phyloP scores from a whole-genome alignment of 2,888 invertebrate genomes.

The Nematopogon swammerdamellus region DNA sequence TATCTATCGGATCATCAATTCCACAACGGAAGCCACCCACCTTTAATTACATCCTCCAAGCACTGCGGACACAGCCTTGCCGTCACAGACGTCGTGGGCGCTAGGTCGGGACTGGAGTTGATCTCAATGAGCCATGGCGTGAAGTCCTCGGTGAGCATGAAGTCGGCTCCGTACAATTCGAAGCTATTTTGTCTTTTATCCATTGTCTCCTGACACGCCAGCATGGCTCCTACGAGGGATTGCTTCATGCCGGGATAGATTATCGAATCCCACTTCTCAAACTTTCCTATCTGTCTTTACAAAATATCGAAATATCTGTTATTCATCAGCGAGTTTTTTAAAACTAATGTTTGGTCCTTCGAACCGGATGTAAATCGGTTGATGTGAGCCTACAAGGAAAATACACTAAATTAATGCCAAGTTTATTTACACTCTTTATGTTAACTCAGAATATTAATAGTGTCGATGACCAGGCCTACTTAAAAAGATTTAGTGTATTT shows the following conservation, averaged over 20 bases:
- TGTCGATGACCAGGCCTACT: too few species aligned
- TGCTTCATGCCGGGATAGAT: conserved; percentile 89
- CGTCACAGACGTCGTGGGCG: conserved; percentile 87
- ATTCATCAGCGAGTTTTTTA: not conserved
- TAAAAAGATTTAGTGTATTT: too few species aligned
- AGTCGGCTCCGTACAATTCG: conserved; percentile 93
- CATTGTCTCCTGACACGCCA: conserved; percentile 85
- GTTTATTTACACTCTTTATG: too few species aligned
- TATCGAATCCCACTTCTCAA: conserved; percentile 75
- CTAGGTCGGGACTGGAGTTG: conserved; percentile 90
- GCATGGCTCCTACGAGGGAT: conserved; percentile 70
- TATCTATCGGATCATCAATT: too few species aligned
- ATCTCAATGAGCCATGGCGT: conserved; percentile 93
- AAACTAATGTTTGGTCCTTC: not conserved
- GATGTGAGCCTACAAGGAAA: too few species aligned
- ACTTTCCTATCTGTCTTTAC: conserved; percentile 68
- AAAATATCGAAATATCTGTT: conserved; percentile 9
- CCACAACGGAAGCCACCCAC: conserved; percentile 47
- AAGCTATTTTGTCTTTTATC: conserved; percentile 79
- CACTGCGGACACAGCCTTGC: conserved; percentile 82
- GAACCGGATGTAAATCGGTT: too few species aligned
- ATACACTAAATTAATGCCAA: too few species aligned
- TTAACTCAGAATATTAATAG: too few species aligned
- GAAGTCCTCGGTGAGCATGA: conserved; percentile 86
- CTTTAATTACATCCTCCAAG: conserved; percentile 88